These are phyloP conservation scores for Gymnoscopelus microlampas DNA, from an alignment of 2,797 vertebrate species.

Conservation along the genomic window DNA sequence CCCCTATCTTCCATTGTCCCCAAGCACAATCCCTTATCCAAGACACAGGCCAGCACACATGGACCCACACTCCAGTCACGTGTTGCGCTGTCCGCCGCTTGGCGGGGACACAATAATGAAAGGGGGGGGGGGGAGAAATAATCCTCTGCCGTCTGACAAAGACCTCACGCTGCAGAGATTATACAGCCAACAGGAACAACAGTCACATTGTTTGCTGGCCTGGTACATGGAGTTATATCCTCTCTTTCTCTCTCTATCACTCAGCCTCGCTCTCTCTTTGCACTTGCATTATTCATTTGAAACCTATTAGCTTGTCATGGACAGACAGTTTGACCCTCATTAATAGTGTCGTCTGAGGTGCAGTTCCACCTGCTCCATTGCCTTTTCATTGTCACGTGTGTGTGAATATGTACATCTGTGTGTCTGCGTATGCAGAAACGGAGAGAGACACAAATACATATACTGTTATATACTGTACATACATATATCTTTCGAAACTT, in stretches of 20 bases:
- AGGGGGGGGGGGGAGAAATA: slow-evolving; percentile 23
- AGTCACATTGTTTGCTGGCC: slow-evolving; percentile 35
- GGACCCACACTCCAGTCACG: slow-evolving; percentile 6
- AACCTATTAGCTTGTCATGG: slow-evolving; percentile 64
- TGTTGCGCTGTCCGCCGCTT: slow-evolving; percentile 25
- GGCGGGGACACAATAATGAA: slow-evolving; percentile 37
- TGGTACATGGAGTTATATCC: background rate
- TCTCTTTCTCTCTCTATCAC: slow-evolving; percentile 3
- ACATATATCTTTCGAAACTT: too few relatives aligned
- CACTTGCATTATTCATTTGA: slow-evolving; percentile 67
- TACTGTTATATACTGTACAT: too few relatives aligned
- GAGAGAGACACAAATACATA: too few relatives aligned
- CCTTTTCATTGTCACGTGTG: too few relatives aligned
- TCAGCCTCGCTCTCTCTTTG: slow-evolving; percentile 13
- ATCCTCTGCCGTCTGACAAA: slow-evolving; percentile 61
- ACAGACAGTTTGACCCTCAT: slow-evolving; percentile 45
- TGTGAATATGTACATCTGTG: too few relatives aligned
- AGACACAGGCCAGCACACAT: slow-evolving; percentile 18
- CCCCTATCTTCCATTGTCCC: too few relatives aligned
- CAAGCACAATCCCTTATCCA: slow-evolving; percentile 6
- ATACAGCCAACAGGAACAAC: slow-evolving; percentile 46
- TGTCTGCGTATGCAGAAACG: too few relatives aligned
- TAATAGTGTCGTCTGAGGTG: slow-evolving; percentile 48
- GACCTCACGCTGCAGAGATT: slow-evolving; percentile 63
- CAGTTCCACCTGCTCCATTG: too few relatives aligned